Base-by-base conservation (phyloP, 2,888 invertebrate species). In the Cosmia pyralina region DNA sequence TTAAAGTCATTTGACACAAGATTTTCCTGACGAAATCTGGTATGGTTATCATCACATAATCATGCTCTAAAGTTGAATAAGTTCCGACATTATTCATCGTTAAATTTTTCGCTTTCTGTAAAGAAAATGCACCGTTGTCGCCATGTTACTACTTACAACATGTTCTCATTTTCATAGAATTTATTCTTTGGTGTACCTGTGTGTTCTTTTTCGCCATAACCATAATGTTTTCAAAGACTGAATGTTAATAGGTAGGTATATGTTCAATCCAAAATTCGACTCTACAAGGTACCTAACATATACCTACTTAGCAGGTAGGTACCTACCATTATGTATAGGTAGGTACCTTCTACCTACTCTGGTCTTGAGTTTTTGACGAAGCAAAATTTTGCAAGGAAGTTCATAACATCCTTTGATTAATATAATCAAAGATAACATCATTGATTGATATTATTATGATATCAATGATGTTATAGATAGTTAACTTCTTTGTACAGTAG, bases 21-120 rank as follows among this genome's bases (percentile, higher is more conserved):
- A 79, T 79, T 62, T 28, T 34, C 74, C 77, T 77, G 84, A 72
- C 59, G 55, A 67, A 77, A 80, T 79, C 81, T 60, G 44, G 83
- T 79, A 63, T 62, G 66, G 17, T 52, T 81, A 75, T 69, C 78
- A 46, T 22, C 78, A 46, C 28, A 22, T 34, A 50, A 5, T 60
- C n/a, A 53, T 53, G 13, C 41, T 65, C 41, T 60, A 10, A 22
- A 53, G 34, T 64, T 10, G 17, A n/a, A 15, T 44, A 13, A 38
- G 50, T 76, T 52, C 59, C 38, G 69, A 46, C 38, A 67, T 67
- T 5, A 28, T 7, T 44, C 0, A 46, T 22, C 15, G 28, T 28
- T 3, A 28, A 55, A 28, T 2, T 5, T 13, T 17, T 57, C 5
- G 11, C 6, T 44, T 69, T 19, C 7, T 34, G 22, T 69, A 4